These are phyloP conservation scores for Noctilio leporinus DNA, from an alignment of 2,113 vertebrate genomes.

Conservation along the genomic window DNA sequence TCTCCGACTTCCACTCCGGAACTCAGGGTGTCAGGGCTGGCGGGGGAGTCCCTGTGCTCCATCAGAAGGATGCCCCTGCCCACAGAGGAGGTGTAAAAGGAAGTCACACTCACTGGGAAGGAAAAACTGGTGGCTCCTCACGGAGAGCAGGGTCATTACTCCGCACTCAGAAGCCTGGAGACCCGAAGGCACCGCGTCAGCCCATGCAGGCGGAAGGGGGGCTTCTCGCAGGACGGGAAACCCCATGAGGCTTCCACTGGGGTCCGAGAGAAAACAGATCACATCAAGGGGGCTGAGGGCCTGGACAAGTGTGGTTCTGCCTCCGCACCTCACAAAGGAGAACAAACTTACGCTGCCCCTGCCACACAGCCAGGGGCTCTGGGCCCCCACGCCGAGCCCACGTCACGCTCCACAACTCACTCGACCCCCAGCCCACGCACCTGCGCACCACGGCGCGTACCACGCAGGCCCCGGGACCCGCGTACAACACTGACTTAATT, in stretches of 20 bases:
- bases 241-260: background rate
- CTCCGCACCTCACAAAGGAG: background rate
- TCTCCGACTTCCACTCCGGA: background rate
- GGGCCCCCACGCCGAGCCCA: fast-evolving
- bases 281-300: background rate
- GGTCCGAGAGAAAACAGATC: background rate
- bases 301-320: background rate
- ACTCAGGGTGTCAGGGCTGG: background rate
- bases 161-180: background rate
- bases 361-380: background rate
- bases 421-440: fast-evolving
- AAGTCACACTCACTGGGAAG: background rate
- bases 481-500: background rate
- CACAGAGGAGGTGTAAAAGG: background rate
- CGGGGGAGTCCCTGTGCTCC: background rate
- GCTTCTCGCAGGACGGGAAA: background rate
- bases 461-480: background rate
- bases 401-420: background rate
- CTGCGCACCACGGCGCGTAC: background rate
- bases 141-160: background rate
- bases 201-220: fast-evolving
- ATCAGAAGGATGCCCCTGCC: background rate
- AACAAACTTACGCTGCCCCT: background rate
- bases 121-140: background rate
- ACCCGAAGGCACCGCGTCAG: fast-evolving